Evolutionary conservation across 2,113 vertebrate genomes (phyloP), one percentile per base, ranked within the genome.

Genomic region (Pipa parva): DNA sequence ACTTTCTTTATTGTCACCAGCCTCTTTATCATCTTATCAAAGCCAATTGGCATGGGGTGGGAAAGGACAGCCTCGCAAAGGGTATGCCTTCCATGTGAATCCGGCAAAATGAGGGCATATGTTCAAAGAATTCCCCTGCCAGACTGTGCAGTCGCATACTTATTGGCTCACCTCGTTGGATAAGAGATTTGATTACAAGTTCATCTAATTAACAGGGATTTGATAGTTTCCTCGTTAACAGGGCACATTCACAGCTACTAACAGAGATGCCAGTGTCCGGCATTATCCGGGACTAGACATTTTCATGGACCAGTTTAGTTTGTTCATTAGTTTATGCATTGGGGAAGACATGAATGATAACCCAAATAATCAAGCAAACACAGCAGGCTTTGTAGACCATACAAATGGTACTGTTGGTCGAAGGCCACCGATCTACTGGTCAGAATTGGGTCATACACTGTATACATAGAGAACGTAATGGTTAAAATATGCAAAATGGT

Each of bases 171-270:
- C 76, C 59, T 71, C 66, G 78, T 64, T 73, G 72, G 76, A 67
- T 76, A 80, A 71, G 59, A 74, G 69, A 28, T 50, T 68, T 65
- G 71, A 75, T 75, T 80, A 74, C 61, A 73, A 68, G 51, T 76
- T 74, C 73, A 77, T 76, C 65, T 79, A 75, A 82, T 79, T 78
- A 80, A 71, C 67, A 74, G 42, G 76, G 73, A 80, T 79, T 78
- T 78, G 58, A 83, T 79, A 72, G n/a, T 74, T 67, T 74, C 50
- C 74, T 65, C 71, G 71, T 72, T 71, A 49, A 67, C 63, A 3
- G 56, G 36, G 46, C 46, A 3, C 12, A 18, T 31, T 15, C n/a
- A 25, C 29, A 59, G n/a, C n/a, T n/a, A n/a, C n/a, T n/a, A n/a
- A n/a, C n/a, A n/a, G n/a, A n/a, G n/a, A n/a, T n/a, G n/a, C n/a